Conservation (phyloP, 2,888 invertebrate species). For the Drosophila mercatorum region DNA sequence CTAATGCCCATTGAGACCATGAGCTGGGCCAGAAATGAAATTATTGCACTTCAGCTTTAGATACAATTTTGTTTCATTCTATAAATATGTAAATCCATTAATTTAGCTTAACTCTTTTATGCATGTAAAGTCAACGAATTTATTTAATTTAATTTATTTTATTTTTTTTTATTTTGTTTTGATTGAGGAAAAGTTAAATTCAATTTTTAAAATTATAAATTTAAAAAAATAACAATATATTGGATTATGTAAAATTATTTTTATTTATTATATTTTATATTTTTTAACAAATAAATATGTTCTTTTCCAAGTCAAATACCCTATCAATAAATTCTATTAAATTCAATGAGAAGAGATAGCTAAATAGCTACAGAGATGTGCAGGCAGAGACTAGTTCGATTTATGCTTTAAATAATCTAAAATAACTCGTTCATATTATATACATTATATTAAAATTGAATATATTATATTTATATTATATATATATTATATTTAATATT, state of each 20-base stretch:
- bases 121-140: neutral
- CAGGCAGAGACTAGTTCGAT: neutral
- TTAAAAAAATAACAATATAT: neutral
- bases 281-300: too few species aligned
- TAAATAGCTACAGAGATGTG: neutral
- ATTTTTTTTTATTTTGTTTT: neutral
- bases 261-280: neutral
- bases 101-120: neutral
- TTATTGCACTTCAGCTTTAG: slow-evolving; percentile 35
- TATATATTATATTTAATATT: too few species aligned
- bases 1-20: slow-evolving; percentile 11
- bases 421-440: too few species aligned
- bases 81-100: neutral
- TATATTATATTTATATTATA: too few species aligned
- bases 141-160: neutral
- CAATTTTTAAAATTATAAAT: too few species aligned
- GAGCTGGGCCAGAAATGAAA: slow-evolving; percentile 1
- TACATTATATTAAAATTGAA: too few species aligned
- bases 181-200: neutral
- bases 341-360: neutral
- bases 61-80: neutral
- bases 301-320: neutral
- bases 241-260: too few species aligned
- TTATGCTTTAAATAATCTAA: neutral
- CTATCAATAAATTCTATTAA: neutral